Evolutionary conservation across 2,113 vertebrate genomes (phyloP).

Genomic region (Mormoops blainvillei): DNA sequence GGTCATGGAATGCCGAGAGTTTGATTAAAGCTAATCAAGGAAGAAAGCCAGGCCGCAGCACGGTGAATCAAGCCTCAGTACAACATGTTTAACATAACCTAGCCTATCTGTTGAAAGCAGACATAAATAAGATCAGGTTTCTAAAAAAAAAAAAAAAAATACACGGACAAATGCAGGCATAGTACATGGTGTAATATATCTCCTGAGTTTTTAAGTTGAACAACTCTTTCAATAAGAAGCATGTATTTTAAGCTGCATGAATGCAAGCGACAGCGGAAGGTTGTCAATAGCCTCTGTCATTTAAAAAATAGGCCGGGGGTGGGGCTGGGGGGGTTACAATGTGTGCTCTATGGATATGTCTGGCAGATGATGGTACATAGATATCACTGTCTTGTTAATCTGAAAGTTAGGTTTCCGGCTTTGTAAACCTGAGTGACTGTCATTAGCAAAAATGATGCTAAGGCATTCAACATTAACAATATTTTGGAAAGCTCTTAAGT

Average conservation of each 20-base stretch:
- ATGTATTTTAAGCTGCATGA: not conserved
- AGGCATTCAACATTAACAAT: not conserved
- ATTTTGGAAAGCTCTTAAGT: not conserved
- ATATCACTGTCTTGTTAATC: not conserved
- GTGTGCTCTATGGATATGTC: not conserved
- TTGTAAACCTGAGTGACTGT: not conserved
- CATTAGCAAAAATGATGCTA: not conserved
- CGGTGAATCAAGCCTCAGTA: slow-evolving; percentile 60
- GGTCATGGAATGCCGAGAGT: slow-evolving; percentile 70
- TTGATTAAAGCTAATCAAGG: slow-evolving; percentile 84
- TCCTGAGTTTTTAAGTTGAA: slow-evolving; percentile 12
- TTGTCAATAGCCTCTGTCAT: not conserved
- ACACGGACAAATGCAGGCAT: not conserved
- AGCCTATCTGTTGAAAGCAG: slow-evolving; percentile 72
- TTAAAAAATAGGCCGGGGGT: not conserved
- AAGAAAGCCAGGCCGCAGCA: slow-evolving; percentile 71
- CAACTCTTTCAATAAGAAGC: slow-evolving; percentile 16
- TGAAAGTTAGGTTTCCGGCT: not conserved
- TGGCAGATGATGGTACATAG: not conserved
- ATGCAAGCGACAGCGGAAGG: not conserved
- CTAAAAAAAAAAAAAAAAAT: slow-evolving; percentile 65
- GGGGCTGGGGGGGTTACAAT: not conserved
- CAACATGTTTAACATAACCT: slow-evolving; percentile 73
- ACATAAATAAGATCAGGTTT: slow-evolving; percentile 77
- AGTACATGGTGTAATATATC: not conserved